These are phyloP conservation scores for Rallus limicola DNA, from an alignment of 2,113 vertebrate species.

Conservation along the genomic window DNA sequence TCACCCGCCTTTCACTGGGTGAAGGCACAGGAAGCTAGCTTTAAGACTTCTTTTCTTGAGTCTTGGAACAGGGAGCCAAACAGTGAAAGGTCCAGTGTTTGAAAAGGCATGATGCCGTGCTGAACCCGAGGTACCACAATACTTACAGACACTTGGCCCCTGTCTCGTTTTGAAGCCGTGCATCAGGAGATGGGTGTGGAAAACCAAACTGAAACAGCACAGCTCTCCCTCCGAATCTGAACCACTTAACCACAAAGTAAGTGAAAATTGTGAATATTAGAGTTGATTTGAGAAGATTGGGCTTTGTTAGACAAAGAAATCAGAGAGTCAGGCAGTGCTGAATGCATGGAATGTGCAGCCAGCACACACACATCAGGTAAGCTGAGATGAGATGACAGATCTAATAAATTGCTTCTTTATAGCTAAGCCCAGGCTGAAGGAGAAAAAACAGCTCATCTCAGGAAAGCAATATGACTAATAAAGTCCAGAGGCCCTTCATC, in stretches of 20 bases:
- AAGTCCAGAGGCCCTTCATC: not conserved
- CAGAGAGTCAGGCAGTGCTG: not conserved
- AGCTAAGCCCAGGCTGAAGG: not conserved
- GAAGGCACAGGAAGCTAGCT: not conserved
- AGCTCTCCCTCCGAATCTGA: not conserved
- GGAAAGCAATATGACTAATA: not conserved
- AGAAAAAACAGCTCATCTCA: not conserved
- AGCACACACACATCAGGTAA: not conserved
- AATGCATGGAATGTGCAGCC: not conserved
- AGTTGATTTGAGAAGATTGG: slow-evolving; percentile 1
- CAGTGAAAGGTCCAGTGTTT: not conserved
- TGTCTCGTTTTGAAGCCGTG: not conserved
- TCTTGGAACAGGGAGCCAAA: not conserved
- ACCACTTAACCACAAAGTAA: not conserved
- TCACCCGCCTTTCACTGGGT: not conserved
- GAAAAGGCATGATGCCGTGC: not conserved
- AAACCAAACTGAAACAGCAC: not conserved
- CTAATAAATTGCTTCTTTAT: not conserved
- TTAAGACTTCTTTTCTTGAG: not conserved
- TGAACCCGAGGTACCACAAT: not conserved
- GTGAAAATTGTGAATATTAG: not conserved
- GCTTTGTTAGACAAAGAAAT: not conserved
- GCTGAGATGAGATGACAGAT: not conserved
- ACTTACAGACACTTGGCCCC: not conserved
- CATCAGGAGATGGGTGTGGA: not conserved